Base-by-base conservation (phyloP, 2,113 vertebrate species). In the Siniperca knerii region DNA sequence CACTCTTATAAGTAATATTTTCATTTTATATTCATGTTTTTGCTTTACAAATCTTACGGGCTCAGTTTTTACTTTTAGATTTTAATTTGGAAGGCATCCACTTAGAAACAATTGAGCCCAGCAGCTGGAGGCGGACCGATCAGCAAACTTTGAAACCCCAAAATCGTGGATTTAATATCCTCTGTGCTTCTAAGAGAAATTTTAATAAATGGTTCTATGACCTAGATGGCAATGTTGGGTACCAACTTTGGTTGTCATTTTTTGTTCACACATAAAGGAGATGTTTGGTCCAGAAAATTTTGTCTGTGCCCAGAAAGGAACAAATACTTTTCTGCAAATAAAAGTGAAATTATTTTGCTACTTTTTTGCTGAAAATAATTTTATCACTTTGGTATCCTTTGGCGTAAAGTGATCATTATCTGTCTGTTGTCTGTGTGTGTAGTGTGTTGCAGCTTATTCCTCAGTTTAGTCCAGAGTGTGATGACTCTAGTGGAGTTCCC, bases 401-500 rank as follows among this genome's bases (percentile, higher is more conserved):
- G 35, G 20, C 0, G 2, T 21, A 1, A 54, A 71, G 10, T 61
- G 25, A 44, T 37, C 10, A 60, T 60, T 12, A 6, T 6, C 8
- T 76, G 8, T 54, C 2, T 66, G 29, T 64, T 66, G 5, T 81
- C 11, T 37, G 16, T 69, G n/a, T 50, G 40, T 77, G 8, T 1
- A 94, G 96, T 44, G 90, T 96, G 64, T 81, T 96, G 70, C 93
- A 95, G 79, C 92, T 92, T 6, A 76, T 96, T 60, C 95, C 93
- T 29, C 76, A 85, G 71, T 92, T 96, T 37, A 89, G 79, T 76
- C 73, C 79, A 11, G 95, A 95, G 10, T 64, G 60, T 7, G 79
- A 82, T 3, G 89, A 89, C 12, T 75, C 74, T 1, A 2, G 48
- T 72, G 89, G 68, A 6, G 89, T 80, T 86, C 90, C 79, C 65